Percentiles rank a stretch among this genome's conserved stretches.
phyloP scores from a whole-genome alignment of 1,140 invertebrate genomes.

The Drosophila tristis region DNA sequence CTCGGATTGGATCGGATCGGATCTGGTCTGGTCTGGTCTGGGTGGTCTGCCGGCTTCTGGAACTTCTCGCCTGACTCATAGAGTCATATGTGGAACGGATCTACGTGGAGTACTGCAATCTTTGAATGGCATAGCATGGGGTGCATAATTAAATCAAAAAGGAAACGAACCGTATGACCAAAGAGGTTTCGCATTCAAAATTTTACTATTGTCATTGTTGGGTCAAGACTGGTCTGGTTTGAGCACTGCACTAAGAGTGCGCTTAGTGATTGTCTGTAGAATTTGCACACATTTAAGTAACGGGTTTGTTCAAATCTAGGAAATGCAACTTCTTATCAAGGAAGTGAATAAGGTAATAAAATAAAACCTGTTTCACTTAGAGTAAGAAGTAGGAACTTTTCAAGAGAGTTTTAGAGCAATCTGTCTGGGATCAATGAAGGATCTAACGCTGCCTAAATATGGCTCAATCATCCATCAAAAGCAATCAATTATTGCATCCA shows the following conservation, averaged over 20 bases:
- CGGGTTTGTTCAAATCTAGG: slow-evolving; percentile 26
- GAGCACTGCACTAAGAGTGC: slow-evolving; percentile 1
- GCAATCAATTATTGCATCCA: slow-evolving; percentile 32
- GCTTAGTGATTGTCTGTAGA: slow-evolving; percentile 12
- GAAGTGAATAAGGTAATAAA: slow-evolving; percentile 9
- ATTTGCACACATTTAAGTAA: slow-evolving; percentile 47
- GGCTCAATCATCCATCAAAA: slow-evolving; percentile 41
- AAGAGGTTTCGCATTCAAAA: slow-evolving; percentile 53
- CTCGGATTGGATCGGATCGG: slow-evolving; percentile 18
- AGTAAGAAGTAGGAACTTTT: background rate
- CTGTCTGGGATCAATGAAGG: background rate
- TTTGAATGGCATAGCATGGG: slow-evolving; percentile 30
- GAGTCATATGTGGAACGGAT: slow-evolving; percentile 41
- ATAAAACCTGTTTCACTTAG: slow-evolving; percentile 10
- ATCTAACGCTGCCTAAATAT: slow-evolving; percentile 12
- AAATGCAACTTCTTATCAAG: slow-evolving; percentile 40
- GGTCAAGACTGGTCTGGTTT: slow-evolving; percentile 22
- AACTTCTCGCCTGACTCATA: slow-evolving; percentile 44
- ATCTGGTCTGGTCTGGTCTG: slow-evolving; percentile 42
- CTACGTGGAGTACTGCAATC: slow-evolving; percentile 32
- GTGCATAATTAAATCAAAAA: slow-evolving; percentile 72
- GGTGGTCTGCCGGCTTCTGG: slow-evolving; percentile 46
- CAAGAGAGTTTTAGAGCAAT: background rate
- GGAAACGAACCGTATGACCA: slow-evolving; percentile 65
- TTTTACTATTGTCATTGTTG: slow-evolving; percentile 68